Evolutionary conservation across 2,113 vertebrate species (phyloP).

Genomic region (Microcebus lehilahytsara): DNA sequence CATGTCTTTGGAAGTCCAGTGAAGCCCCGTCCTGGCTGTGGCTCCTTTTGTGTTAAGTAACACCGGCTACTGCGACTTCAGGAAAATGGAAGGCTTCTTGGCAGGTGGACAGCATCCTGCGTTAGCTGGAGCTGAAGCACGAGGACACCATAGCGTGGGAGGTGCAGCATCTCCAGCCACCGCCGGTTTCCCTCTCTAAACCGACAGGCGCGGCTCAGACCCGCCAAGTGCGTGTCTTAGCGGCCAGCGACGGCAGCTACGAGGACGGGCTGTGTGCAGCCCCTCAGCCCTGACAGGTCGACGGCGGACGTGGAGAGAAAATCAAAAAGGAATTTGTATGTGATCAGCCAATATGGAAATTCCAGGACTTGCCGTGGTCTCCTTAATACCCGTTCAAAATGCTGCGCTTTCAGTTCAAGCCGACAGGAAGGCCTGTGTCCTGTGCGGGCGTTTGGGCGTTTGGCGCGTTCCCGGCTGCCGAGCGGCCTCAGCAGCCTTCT

Average conservation of each 20-base stretch:
- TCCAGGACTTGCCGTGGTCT: background rate
- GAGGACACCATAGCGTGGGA: background rate
- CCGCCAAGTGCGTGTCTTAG: background rate
- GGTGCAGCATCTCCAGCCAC: background rate
- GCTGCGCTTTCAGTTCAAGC: background rate
- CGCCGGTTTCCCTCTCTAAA: background rate
- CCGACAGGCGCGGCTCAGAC: background rate
- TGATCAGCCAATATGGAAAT: background rate
- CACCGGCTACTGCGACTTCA: background rate
- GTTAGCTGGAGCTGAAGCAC: rapidly evolving
- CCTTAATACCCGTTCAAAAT: background rate
- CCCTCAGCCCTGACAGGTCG: background rate
- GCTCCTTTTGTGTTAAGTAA: background rate
- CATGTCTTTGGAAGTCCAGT: background rate
- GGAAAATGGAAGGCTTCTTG: background rate
- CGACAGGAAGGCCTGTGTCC: background rate
- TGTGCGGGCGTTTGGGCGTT: too few relatives aligned
- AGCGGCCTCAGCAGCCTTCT: background rate
- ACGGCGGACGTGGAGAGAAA: background rate
- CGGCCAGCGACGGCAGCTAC: background rate
- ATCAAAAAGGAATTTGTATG: background rate
- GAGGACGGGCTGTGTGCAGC: background rate
- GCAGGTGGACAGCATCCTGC: background rate
- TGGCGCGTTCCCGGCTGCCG: background rate
- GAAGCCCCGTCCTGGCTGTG: background rate